Evolutionary conservation across 2,797 vertebrate species (phyloP).

Genomic region (Channa striata): DNA sequence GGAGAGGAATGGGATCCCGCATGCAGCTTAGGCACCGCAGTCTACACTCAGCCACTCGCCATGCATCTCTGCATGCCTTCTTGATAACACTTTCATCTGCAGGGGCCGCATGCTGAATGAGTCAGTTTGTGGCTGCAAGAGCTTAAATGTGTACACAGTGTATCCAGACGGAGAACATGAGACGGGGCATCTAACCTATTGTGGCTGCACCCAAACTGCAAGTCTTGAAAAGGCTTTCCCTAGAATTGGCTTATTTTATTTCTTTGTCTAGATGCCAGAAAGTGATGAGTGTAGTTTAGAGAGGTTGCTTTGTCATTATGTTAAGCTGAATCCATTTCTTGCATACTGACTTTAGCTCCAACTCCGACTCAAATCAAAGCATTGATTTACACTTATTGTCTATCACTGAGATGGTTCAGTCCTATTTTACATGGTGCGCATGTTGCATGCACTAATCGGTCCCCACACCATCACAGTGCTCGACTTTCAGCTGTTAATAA

Average conservation of each 20-base stretch:
- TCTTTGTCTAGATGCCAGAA: constrained; percentile 43
- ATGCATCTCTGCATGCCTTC: constrained; percentile 45
- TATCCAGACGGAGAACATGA: constrained; percentile 23
- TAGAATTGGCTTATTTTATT: constrained; percentile 41
- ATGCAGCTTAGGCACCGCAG: constrained; percentile 35
- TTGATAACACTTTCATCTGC: constrained; percentile 38
- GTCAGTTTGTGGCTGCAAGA: constrained; percentile 8
- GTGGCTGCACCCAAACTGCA: constrained; percentile 34
- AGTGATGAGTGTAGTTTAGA: constrained; percentile 55
- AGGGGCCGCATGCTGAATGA: constrained; percentile 13
- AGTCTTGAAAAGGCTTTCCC: constrained; percentile 26
- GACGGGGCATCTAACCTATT: constrained; percentile 19
- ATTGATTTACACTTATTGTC: constrained; percentile 69
- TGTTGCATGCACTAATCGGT: constrained; percentile 15
- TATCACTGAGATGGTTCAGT: constrained; percentile 36
- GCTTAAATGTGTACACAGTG: constrained; percentile 1
- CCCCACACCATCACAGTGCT: no score
- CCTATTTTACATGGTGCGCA: no score
- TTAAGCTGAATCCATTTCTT: constrained; percentile 68
- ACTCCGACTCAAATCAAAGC: constrained; percentile 41
- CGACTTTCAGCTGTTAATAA: constrained; percentile 1
- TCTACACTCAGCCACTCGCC: constrained; percentile 30
- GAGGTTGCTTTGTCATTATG: constrained; percentile 57
- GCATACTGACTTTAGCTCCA: constrained; percentile 43
- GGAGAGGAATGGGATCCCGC: constrained; percentile 33